Conservation (phyloP, 2,113 vertebrate genomes). For the Mus spicilegus region DNA sequence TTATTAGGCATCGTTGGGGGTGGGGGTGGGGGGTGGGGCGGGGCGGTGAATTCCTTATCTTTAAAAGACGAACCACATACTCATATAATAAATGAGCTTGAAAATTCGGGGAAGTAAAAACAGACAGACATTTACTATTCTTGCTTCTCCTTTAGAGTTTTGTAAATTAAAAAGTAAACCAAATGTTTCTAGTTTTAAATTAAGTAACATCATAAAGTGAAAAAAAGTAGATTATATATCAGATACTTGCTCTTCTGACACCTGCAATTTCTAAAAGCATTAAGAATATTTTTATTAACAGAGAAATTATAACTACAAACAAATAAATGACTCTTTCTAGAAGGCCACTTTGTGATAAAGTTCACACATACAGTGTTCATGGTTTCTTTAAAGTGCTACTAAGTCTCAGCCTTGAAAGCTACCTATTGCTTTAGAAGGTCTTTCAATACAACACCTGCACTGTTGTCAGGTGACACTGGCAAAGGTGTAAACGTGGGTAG, state of each 20-base stretch:
- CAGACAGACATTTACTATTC: neutral
- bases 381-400: constrained; percentile 87
- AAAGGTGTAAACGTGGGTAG: constrained; percentile 96
- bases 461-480: constrained; percentile 94
- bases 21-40: fast-evolving
- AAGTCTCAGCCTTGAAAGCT: constrained; percentile 23
- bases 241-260: constrained; percentile 51
- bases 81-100: constrained; percentile 62
- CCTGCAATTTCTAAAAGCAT: constrained; percentile 72
- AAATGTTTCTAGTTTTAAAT: constrained; percentile 63
- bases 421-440: constrained; percentile 94
- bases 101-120: constrained; percentile 53
- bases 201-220: constrained; percentile 56
- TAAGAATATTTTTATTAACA: constrained; percentile 67
- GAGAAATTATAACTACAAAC: constrained; percentile 79
- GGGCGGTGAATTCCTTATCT: neutral
- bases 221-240: constrained; percentile 41
- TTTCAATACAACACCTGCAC: constrained; percentile 94
- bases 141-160: constrained; percentile 29
- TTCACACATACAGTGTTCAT: constrained; percentile 83
- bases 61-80: constrained; percentile 9
- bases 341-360: constrained; percentile 88
- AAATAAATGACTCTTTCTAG: constrained; percentile 81
- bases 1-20: neutral
- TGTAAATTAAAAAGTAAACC: constrained; percentile 54